phyloP scores from a whole-genome alignment of 2,888 invertebrate genomes.

The Epinotia demarniana region DNA sequence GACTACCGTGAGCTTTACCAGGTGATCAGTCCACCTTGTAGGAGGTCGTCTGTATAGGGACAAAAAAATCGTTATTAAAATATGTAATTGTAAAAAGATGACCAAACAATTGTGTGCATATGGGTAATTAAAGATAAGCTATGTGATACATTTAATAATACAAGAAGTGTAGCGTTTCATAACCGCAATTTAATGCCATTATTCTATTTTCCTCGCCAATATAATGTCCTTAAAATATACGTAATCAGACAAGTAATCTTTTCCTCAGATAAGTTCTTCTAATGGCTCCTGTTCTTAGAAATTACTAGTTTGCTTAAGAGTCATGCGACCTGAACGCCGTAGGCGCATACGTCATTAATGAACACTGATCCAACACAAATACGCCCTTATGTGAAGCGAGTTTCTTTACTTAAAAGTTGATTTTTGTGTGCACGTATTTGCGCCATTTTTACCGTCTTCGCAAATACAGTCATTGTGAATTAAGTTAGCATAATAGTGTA shows the following conservation, averaged over 20 bases:
- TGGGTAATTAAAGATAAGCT: no score
- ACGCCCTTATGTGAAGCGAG: background rate
- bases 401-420: background rate
- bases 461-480: background rate
- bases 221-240: constrained; percentile 2
- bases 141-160: no score
- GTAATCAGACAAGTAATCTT: background rate
- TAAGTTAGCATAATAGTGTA: background rate
- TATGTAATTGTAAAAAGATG: no score
- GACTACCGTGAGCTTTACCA: no score
- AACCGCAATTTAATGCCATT: background rate
- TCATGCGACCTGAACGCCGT: background rate
- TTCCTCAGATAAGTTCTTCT: background rate
- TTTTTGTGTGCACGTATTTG: background rate
- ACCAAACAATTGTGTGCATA: no score
- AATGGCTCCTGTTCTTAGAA: constrained; percentile 10
- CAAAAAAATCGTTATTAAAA: no score
- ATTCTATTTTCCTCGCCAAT: background rate
- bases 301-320: background rate
- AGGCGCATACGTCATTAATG: background rate
- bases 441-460: background rate
- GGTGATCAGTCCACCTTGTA: no score
- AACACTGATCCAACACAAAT: background rate
- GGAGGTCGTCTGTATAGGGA: no score
- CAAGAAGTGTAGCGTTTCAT: no score